Conservation (phyloP, 2,888 invertebrate genomes). For the Smittia sp. region DNA sequence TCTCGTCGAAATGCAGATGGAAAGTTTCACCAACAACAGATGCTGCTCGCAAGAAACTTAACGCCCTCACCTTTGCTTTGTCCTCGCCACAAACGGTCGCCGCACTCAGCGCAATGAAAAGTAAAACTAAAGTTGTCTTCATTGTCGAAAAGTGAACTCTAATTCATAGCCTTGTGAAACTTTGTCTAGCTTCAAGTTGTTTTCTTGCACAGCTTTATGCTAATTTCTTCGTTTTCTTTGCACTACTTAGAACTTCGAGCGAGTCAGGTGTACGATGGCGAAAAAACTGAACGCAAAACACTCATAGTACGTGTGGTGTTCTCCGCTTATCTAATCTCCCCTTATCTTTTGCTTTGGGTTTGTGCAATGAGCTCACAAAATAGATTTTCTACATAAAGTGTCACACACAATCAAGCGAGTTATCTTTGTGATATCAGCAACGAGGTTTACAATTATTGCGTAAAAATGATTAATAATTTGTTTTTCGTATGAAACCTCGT, state of each 20-base stretch:
- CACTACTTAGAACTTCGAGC: neutral
- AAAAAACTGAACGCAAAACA: constrained; percentile 24
- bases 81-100: constrained; percentile 32
- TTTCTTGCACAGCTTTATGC: neutral
- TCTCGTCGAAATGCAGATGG: neutral
- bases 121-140: constrained; percentile 23
- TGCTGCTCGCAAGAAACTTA: constrained; percentile 7
- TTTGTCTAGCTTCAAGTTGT: neutral
- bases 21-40: neutral
- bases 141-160: neutral
- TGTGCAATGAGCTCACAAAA: constrained; percentile 27
- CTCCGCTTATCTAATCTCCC: constrained; percentile 11
- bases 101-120: neutral
- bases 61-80: constrained; percentile 22
- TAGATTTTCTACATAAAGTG: neutral
- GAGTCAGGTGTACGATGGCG: neutral
- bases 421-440: neutral
- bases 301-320: neutral
- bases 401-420: neutral
- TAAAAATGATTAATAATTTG: neutral
- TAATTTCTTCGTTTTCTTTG: neutral
- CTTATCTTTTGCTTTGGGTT: constrained; percentile 8
- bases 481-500: neutral
- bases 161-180: neutral
- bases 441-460: neutral